Base-by-base conservation (phyloP, 2,113 vertebrate genomes). In the Mirounga angustirostris region DNA sequence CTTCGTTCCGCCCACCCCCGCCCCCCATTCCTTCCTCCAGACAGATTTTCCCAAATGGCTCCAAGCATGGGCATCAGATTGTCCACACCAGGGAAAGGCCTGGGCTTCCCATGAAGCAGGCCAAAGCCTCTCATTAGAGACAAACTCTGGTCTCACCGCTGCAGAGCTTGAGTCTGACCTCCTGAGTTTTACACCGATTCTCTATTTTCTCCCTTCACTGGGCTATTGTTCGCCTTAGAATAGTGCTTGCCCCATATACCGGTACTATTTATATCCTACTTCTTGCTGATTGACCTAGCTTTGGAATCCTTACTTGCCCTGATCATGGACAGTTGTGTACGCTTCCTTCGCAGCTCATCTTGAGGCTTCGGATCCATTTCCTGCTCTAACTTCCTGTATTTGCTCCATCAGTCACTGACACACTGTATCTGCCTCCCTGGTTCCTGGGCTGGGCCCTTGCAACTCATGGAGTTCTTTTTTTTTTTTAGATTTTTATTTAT, bases 171-270 rank as follows among this genome's bases (percentile, higher is more conserved):
- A 10, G 43, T 91, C 91, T 94, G 82, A 83, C 93, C 92, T 96
- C 85, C 52, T 89, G 85, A 95, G 82, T 71, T 93, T 95, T 94
- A 65, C n/a, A 89, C 56, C 7, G 14, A 65, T 89, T 50, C 86
- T 96, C 65, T 91, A 10, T 93, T 97, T 96, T 89, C 97, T 87
- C 59, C 65, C 43, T 84, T 91, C 71, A 74, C 54, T 80, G 81
- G 82, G 52, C 95, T 74, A 85, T 95, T 97, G 97, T 98, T 94
- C 9, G n/a, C 71, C 92, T 92, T 87, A 91, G 93, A 98, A 94
- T 96, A 97, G 93, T 79, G 58, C 95, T 95, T 97, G 97, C 33
- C 86, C 97, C 94, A 97, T 83, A 98, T 98, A 96, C 46, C 6
- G 30, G 30, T 1, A 18, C 97, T 98, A 96, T 98, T 97, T 98